These are phyloP conservation scores for Coptodon rendalli DNA, from an alignment of 2,113 vertebrate species.

Conservation along the genomic window DNA sequence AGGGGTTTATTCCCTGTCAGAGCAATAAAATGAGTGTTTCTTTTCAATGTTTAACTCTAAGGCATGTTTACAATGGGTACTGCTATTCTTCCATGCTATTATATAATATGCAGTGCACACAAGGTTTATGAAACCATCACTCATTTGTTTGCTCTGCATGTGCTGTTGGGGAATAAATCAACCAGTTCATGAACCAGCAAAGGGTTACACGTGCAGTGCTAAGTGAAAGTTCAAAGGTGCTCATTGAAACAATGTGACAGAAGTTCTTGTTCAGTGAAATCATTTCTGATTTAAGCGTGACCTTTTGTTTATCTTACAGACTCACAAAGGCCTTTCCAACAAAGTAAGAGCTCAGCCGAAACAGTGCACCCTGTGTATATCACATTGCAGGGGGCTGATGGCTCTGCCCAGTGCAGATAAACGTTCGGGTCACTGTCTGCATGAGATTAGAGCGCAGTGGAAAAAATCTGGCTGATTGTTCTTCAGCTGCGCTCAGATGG, in stretches of 20 bases:
- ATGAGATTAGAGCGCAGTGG: conserved; percentile 35
- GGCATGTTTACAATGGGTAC: neutral
- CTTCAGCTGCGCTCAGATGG: conserved; percentile 12
- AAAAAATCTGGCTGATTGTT: conserved; percentile 36
- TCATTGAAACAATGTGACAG: neutral
- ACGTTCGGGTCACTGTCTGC: conserved; percentile 18
- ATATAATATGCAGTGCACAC: neutral
- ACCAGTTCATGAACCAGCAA: neutral
- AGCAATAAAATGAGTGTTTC: neutral
- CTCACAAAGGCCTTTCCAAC: neutral
- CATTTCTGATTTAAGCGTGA: neutral
- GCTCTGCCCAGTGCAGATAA: conserved; percentile 31
- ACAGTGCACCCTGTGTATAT: neutral
- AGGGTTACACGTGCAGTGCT: neutral
- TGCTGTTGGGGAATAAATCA: neutral
- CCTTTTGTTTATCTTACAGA: conserved; percentile 1
- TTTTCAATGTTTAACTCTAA: conserved; percentile 36
- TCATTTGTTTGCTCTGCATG: neutral
- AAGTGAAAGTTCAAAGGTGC: neutral
- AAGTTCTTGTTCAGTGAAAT: neutral
- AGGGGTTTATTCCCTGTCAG: neutral
- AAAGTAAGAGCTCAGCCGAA: neutral
- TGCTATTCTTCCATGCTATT: neutral
- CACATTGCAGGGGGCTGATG: conserved; percentile 1
- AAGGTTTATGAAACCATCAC: neutral